Evolutionary conservation across 2,113 vertebrate genomes (phyloP), one percentile per base, ranked within the genome.

Genomic region (Phalacrocorax aristotelis): DNA sequence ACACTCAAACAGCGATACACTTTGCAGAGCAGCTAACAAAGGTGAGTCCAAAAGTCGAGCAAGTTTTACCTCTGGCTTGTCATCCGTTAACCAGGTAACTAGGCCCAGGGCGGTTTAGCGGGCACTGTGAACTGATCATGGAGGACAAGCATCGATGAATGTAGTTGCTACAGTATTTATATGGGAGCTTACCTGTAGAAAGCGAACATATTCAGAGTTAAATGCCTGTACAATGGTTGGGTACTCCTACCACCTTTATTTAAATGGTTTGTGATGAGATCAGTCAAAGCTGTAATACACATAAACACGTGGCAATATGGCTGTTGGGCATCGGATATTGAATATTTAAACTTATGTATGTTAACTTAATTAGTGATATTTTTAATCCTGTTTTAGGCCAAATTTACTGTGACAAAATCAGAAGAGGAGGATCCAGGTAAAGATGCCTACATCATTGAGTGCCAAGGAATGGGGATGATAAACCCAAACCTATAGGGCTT

Each of bases 1-100:
- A 99, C 97, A 99, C 99, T 3, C 98, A 99, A 97, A 99, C 99
- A 0, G 99, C 99, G 55, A 99, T 99, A 62, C 99, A 99, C 96
- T 98, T 99, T 71, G 98, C 99, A 90, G 99, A 99, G 96, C 98
- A 99, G 92, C 98, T 99, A 70, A 99, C 99, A 81, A 98, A 99
- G 98, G 99, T 99, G 71, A 97, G 97, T 95, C 38, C 82, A 30
- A 40, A 46, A 46, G 32, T 10, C 82, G 7, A 29, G 44, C 26
- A 76, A 52, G 23, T 72, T 87, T 81, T 77, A 57, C 26, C 12
- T 77, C 0, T 14, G 2, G 2, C 16, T 61, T 89, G 40, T 78
- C 48, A 57, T 68, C 34, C 42, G 10, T 38, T 38, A 38, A 38
- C 38, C 38, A 38, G 14, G 38, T 62, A 64, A 26, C 54, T 26